Evolutionary conservation across 1,140 invertebrate genomes (phyloP), one percentile per base, ranked within the genome.

Genomic region (Geopemphigus sp.): DNA sequence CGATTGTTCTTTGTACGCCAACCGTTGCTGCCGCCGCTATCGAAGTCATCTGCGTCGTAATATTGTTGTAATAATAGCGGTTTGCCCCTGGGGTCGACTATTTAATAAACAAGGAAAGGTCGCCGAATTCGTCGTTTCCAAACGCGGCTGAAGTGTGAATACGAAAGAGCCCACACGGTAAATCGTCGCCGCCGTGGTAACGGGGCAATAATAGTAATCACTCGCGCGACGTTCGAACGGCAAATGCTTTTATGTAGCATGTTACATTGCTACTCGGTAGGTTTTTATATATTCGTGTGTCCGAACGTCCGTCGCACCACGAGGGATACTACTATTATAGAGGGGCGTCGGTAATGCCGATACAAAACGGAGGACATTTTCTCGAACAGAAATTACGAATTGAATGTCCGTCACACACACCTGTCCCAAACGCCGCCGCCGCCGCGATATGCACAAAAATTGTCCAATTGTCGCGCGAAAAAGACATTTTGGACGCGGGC

Each of bases 1-100:
- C 54, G 56, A 57, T 76, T 29, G 53, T 76, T 61, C 59, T 76
- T 61, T 45, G 12, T 45, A 24, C 32, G 17, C 14, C 32, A 57
- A 56, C 53, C 53, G 32, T 73, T 57, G 26, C 26, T 50, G 47
- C 24, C 22, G 26, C 26, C 32, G 22, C 32, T 12, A 56, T 73
- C 14, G 26, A 6, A n/a, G 54, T 73, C 22, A n/a, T 56, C 54
- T 56, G 29, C 54, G 6, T 53, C 54, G 6, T 53, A 53, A 19
- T 72, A 66, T 6, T 22, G 11, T n/a, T n/a, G n/a, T n/a, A n/a
- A n/a, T 17, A 53, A 56, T 73, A 73, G 56, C 53, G 17, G 29
- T 39, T 73, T 56, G 17, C 56, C 56, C 70, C n/a, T n/a, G n/a
- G 19, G 24, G 10, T 14, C 5, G 26, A 14, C 24, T 73, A 22